Evolutionary conservation across 2,888 invertebrate species (phyloP).

Genomic region (Zygogramma bicolorata): DNA sequence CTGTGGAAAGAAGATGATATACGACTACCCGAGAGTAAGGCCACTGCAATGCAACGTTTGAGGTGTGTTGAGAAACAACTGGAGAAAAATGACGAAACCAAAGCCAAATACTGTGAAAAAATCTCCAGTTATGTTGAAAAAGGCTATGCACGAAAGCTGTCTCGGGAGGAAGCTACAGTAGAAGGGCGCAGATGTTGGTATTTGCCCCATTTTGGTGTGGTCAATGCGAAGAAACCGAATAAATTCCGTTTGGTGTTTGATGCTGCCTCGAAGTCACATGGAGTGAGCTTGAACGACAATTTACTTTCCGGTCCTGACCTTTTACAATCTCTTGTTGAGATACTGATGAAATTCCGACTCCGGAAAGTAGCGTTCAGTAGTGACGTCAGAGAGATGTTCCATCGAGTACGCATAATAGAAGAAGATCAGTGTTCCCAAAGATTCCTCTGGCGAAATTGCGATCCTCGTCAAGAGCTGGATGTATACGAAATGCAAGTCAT

Average conservation of each 20-base stretch:
- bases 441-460: not conserved
- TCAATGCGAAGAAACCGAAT: constrained; percentile 1
- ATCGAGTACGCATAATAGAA: not conserved
- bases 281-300: constrained; percentile 25
- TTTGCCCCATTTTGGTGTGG: constrained; percentile 23
- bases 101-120: constrained; percentile 11
- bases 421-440: too few relatives aligned
- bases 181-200: constrained; percentile 29
- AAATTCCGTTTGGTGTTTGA: not conserved
- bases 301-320: constrained; percentile 28
- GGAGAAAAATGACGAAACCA: not conserved
- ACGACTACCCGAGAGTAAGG: not conserved
- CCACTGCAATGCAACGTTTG: not conserved
- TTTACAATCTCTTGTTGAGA: constrained; percentile 16
- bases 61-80: constrained; percentile 10
- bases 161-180: constrained; percentile 1
- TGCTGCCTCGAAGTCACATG: not conserved
- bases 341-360: not conserved
- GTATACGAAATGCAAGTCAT: not conserved
- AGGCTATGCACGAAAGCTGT: constrained; percentile 16
- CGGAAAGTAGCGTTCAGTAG: not conserved
- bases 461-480: not conserved
- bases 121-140: constrained; percentile 5
- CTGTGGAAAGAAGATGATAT: constrained; percentile 9
- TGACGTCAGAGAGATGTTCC: not conserved